Evolutionary conservation across 1,140 invertebrate genomes (phyloP), one percentile per base, ranked within the genome.

Genomic region (Carcinoscorpius rotundicauda): DNA sequence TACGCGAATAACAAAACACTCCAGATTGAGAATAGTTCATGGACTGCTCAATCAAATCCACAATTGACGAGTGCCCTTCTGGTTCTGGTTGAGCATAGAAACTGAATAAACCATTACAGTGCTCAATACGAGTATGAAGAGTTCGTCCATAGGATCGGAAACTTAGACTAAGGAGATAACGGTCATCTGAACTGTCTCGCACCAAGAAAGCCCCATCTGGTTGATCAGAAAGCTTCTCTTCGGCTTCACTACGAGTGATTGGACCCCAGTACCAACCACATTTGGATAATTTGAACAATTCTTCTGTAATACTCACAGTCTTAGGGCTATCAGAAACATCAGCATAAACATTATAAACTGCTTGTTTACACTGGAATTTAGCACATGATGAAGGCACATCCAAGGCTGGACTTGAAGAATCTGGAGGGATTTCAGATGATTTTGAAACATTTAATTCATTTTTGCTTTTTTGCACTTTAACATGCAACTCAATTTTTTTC

Each of bases 121-220:
- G 83, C 75, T 86, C 85, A 71, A 87, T 86, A 58, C 83, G 76
- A 49, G 84, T 81, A 71, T 90, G 87, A 29, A 88, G 77, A 4
- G 86, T 86, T 70, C 83, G 82, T 10, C 86, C 86, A 69, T 84
- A 82, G 62, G 86, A 88, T 66, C 86, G 80, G 76, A 89, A 89
- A 74, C 86, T 88, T 11, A 90, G 76, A 50, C 81, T 82, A 58
- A 89, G 79, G 56, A 87, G 77, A 72, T 86, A 84, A 71, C 82
- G 81, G 69, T 86, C 82, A 65, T 86, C 85, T 3, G 84, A 85
- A 8, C 86, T 88, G 74, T 89, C 87, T 29, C 87, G 79, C 5
- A 90, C 85, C 57, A 90, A 76, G 76, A 90, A 90, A 64, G 87
- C 83, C 64, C 87, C 87, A 76, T 89, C 87, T 50, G 86, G 84